Base-by-base conservation (phyloP, 2,797 vertebrate genomes). In the Epinephelus coioides region DNA sequence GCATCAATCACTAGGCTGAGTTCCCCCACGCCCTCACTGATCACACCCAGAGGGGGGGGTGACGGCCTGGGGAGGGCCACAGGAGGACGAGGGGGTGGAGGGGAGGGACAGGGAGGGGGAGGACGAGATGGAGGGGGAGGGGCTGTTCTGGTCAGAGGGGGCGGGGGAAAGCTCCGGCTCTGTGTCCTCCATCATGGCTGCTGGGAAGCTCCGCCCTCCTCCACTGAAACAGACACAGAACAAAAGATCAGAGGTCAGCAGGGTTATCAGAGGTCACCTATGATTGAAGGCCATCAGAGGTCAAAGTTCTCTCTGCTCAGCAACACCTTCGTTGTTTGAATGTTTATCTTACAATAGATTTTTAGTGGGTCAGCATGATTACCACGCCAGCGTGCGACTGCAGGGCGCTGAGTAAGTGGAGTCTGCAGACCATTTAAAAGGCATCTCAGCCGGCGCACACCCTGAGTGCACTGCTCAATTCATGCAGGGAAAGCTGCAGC, bases 1-100 rank as follows among this genome's bases (percentile, higher is more conserved):
- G 97, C 89, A 79, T 99, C 97, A 4, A 99, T 99, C 61, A 98
- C 94, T 2, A 95, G 79, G 77, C 94, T 94, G 55, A 97, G 92
- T 83, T 98, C 97, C 0, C 90, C 94, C 1, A 95, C 86, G 0
- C 96, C 97, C 82, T 99, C 98, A 0, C 89, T 94, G 94, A 99
- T 99, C 88, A 98, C 94, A 0, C 95, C 94, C 59, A 96, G 95
- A 0, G 93, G 85, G 0, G 0, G 95, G 91, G 7, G 95, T 95
- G 30, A 89, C 90, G 21, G 78, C 79, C 79, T 44, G 88, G 70
- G 73, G 74, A 23, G 92, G 78, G n/a, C 86, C 91, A 5, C 90
- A 94, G 74, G 93, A 93, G 4, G 90, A 87, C 40, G 94, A 92
- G 23, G 92, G 91, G 4, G 91, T 94, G 92, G 97, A 97, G 78